Conservation (phyloP, 2,113 vertebrate species). For the Ifrita kowaldi region DNA sequence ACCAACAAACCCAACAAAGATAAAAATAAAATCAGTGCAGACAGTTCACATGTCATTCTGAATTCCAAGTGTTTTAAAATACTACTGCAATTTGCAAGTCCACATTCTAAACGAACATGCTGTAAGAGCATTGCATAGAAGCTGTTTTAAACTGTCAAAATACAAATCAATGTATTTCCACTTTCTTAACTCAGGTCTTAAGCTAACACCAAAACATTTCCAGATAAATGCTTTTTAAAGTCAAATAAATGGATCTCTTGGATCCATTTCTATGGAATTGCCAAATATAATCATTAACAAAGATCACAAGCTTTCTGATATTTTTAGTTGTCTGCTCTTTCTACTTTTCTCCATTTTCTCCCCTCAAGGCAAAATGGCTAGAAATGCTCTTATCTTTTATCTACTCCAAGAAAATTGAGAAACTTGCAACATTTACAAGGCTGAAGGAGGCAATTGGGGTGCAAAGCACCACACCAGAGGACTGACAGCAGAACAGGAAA, state of each 20-base stretch:
- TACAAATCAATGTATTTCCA: neutral
- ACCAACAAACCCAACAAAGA: neutral
- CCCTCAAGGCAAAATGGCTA: neutral
- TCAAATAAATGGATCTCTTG: neutral
- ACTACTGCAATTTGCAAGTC: neutral
- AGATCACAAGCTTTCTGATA: constrained; percentile 11
- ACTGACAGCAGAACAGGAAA: neutral
- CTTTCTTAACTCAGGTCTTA: neutral
- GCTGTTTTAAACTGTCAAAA: neutral
- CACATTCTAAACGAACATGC: neutral
- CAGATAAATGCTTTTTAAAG: neutral
- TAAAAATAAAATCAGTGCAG: constrained; percentile 29
- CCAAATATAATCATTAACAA: neutral
- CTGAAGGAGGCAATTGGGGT: neutral
- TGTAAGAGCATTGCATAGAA: neutral
- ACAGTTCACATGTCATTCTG: neutral
- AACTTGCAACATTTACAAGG: neutral
- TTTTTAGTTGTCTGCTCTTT: constrained; percentile 15
- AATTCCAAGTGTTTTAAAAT: neutral
- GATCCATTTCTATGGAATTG: neutral
- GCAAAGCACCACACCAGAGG: neutral
- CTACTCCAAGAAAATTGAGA: neutral
- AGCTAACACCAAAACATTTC: neutral
- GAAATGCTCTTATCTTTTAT: neutral
- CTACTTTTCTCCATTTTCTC: neutral